These are phyloP conservation scores for Boloria euphrosyne DNA, from an alignment of 2,888 invertebrate genomes.

Conservation along the genomic window DNA sequence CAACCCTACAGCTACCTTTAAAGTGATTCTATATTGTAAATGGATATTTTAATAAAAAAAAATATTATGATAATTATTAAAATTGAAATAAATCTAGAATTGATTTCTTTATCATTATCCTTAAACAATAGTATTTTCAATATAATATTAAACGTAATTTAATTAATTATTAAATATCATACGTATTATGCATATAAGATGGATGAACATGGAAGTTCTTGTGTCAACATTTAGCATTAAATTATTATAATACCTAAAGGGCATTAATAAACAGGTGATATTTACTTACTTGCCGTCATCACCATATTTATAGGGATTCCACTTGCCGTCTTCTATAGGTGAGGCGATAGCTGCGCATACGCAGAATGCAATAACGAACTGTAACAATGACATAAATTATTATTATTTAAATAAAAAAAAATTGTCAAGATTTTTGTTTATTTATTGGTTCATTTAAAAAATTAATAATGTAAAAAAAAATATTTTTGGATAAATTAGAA, in stretches of 20 bases:
- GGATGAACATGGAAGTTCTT: constrained; percentile 17
- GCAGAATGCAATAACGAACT: constrained; percentile 65
- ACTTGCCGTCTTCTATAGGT: constrained; percentile 64
- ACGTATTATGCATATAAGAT: not conserved
- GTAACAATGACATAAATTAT: constrained; percentile 45
- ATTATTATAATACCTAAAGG: constrained; percentile 16
- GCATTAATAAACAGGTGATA: constrained; percentile 46
- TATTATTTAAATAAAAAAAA: constrained; percentile 14
- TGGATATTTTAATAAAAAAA: too few relatives aligned
- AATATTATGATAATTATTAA: too few relatives aligned
- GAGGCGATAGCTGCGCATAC: constrained; percentile 60
- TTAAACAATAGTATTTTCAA: too few relatives aligned
- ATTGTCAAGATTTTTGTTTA: not conserved
- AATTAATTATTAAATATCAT: not conserved
- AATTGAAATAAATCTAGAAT: too few relatives aligned
- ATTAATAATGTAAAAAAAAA: not conserved
- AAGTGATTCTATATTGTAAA: too few relatives aligned
- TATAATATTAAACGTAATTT: too few relatives aligned
- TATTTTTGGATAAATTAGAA: not conserved
- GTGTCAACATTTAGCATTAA: constrained; percentile 5
- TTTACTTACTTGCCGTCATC: constrained; percentile 74
- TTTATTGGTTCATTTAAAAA: not conserved
- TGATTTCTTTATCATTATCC: too few relatives aligned
- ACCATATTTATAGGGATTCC: constrained; percentile 70
- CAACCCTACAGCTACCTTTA: too few relatives aligned